Base-by-base conservation (phyloP, 2,113 vertebrate species). In the Limanda limanda region DNA sequence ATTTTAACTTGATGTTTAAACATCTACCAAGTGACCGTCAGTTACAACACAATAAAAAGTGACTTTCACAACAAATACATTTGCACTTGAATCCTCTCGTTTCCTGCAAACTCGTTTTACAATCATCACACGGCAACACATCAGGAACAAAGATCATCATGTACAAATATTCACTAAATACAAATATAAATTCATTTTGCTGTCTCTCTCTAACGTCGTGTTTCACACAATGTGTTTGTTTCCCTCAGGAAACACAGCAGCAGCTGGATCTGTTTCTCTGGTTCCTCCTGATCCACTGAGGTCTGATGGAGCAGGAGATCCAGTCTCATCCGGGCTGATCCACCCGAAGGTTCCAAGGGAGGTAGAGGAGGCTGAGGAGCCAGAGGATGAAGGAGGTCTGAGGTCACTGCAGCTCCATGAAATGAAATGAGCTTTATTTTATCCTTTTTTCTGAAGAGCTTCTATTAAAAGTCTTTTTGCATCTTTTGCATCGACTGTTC, bases 161-260 rank as follows among this genome's bases (percentile, higher is more conserved):
- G 17, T 61, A 85, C 45, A 87, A 42, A 61, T 81, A 77, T 69
- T 82, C 77, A 87, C 86, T 68, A 82, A 82, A 84, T 85, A 86
- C 86, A 87, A 87, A 88, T 88, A 85, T 90, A 87, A 52, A 85
- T 76, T 70, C 35, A 74, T 79, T 65, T 76, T 18, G 18, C 17
- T 6, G n/a, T 86, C 47, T 64, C 66, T 55, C 20, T 25, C 20
- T 31, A 24, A 51, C 25, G 8, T 52, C 13, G 45, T n/a, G 5
- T 7, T 31, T 8, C 20, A 54, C 15, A 51, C 17, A 7, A 21
- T 2, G 10, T 17, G 35, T 25, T 40, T 56, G 17, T 68, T 64
- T 74, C 25, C 78, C 27, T 27, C 78, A 74, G 61, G 60, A 51
- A 15, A 11, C 18, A 3, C 52, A 54, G 18, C 55, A 70, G 47